These are phyloP conservation scores for Chloroceryle amazona DNA, from an alignment of 2,797 vertebrate genomes.

Conservation along the genomic window DNA sequence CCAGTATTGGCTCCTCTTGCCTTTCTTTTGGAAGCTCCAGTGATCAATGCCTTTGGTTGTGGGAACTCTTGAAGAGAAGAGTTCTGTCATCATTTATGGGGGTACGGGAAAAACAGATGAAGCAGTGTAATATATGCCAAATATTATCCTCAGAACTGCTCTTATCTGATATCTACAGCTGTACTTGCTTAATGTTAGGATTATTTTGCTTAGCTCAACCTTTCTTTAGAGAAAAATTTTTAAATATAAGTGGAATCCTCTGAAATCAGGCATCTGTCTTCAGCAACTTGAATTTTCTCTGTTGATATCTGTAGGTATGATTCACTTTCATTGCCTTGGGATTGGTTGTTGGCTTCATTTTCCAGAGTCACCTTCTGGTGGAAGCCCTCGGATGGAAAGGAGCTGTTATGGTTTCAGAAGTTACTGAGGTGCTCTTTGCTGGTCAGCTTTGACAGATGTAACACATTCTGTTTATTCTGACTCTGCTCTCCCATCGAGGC, in stretches of 20 bases:
- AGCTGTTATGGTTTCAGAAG: not conserved
- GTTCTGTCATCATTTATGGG: conserved; percentile 66
- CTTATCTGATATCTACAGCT: conserved; percentile 75
- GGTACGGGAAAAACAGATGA: conserved; percentile 65
- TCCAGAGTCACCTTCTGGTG: not conserved
- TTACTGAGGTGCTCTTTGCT: not conserved
- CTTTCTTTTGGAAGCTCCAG: conserved; percentile 50
- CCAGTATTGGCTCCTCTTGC: conserved; percentile 23
- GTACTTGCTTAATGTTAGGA: conserved; percentile 58
- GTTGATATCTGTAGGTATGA: not conserved
- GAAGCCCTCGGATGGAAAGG: not conserved
- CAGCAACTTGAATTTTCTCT: conserved; percentile 10
- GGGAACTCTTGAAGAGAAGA: conserved; percentile 63
- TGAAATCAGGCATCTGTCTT: conserved; percentile 32
- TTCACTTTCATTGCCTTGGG: not conserved
- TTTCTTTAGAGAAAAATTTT: not conserved
- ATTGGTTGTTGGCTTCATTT: not conserved
- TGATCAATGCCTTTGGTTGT: conserved; percentile 72
- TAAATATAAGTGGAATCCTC: not conserved
- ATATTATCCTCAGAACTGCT: conserved; percentile 4
- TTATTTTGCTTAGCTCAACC: conserved; percentile 61
- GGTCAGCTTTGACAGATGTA: not conserved
- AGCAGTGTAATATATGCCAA: conserved; percentile 25
- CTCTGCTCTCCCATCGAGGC: not conserved
- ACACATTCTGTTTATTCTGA: not conserved